Percentiles rank a stretch among this genome's conserved stretches.
phyloP scores from a whole-genome alignment of 2,888 invertebrate genomes.

The Amiota mariae region DNA sequence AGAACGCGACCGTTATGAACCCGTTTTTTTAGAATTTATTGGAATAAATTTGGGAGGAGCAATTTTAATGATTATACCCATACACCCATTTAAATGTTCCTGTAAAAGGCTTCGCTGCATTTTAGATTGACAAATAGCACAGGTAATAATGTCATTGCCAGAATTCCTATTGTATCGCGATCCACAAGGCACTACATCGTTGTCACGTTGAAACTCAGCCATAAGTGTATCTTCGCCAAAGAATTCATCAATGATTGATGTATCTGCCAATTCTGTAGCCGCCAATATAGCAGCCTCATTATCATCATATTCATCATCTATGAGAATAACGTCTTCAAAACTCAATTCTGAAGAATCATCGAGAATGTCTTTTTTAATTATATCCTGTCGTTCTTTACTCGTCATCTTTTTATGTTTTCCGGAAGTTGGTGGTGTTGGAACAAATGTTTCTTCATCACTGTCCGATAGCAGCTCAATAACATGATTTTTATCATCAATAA shows the following conservation, averaged over 20 bases:
- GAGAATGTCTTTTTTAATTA: constrained; percentile 70
- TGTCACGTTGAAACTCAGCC: constrained; percentile 67
- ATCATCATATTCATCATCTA: constrained; percentile 64
- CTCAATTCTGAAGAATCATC: constrained; percentile 57
- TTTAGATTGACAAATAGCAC: constrained; percentile 71
- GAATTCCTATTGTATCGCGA: constrained; percentile 55
- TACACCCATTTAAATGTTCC: constrained; percentile 72
- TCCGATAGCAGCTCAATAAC: constrained; percentile 60
- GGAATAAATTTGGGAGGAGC: constrained; percentile 44
- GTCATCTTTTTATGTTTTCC: constrained; percentile 41
- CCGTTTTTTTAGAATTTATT: no score
- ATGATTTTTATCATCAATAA: constrained; percentile 51
- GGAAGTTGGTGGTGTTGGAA: background rate
- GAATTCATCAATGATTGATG: constrained; percentile 68
- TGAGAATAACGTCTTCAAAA: constrained; percentile 67
- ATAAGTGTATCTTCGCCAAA: constrained; percentile 69
- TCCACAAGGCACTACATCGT: constrained; percentile 60
- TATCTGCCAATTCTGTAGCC: constrained; percentile 63
- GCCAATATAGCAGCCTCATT: constrained; percentile 49
- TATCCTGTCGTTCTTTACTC: constrained; percentile 57
- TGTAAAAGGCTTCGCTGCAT: constrained; percentile 64
- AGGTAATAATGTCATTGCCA: constrained; percentile 68
- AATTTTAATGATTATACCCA: constrained; percentile 62
- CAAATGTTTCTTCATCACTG: constrained; percentile 49
- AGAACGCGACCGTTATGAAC: no score